Evolutionary conservation across 1,140 invertebrate genomes (phyloP).

Genomic region (Sycobia sp.): DNA sequence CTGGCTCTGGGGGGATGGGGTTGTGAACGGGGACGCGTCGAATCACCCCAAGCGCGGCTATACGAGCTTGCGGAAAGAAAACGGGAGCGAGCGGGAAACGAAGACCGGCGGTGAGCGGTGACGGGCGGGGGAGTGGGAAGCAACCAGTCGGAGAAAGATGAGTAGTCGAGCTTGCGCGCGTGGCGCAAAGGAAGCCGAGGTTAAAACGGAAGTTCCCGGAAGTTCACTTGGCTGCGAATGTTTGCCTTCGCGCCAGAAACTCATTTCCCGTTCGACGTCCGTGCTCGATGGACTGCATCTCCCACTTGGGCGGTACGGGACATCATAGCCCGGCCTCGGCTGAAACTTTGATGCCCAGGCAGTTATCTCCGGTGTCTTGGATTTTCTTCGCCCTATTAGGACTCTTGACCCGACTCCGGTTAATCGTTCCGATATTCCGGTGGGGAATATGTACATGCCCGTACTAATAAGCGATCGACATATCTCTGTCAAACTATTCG

Average conservation of each 20-base stretch:
- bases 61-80: neutral
- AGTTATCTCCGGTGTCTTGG: neutral
- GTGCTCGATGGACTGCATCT: conserved; percentile 14
- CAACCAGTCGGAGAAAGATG: neutral
- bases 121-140: neutral
- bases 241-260: conserved; percentile 18
- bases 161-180: no score
- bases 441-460: no score
- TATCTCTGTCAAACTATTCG: no score
- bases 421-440: neutral
- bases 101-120: no score
- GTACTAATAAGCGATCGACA: no score
- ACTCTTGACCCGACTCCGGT: conserved; percentile 6
- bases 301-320: neutral
- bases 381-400: neutral
- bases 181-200: neutral
- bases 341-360: neutral
- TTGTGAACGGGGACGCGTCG: no score
- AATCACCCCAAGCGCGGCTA: neutral
- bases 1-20: no score
- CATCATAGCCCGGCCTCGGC: neutral
- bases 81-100: no score
- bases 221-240: conserved; percentile 19
- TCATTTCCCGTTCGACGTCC: conserved; percentile 24
- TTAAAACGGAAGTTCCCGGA: neutral